These are phyloP conservation scores for Deroptyus accipitrinus DNA, from an alignment of 2,113 vertebrate species.

Conservation along the genomic window DNA sequence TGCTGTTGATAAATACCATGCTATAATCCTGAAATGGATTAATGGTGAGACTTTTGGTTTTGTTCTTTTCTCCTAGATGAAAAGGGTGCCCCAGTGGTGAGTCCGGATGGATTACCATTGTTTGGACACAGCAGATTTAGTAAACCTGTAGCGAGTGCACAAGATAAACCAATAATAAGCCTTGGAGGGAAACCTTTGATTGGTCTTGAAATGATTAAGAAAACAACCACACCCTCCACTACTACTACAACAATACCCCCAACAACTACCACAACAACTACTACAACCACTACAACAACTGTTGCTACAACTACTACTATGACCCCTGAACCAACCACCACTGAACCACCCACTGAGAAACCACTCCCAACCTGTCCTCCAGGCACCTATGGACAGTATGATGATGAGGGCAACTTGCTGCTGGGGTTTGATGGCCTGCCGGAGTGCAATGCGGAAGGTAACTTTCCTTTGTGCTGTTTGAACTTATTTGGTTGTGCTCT, in stretches of 20 bases:
- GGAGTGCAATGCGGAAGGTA: conserved; percentile 91
- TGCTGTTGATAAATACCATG: background rate
- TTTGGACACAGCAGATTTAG: conserved; percentile 92
- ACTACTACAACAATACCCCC: conserved; percentile 63
- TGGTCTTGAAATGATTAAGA: conserved; percentile 85
- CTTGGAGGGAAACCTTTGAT: conserved; percentile 92
- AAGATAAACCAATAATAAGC: conserved; percentile 88
- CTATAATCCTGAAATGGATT: background rate
- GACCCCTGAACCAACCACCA: conserved; percentile 75
- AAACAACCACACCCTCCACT: conserved; percentile 73
- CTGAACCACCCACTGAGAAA: conserved; percentile 70
- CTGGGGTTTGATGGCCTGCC: conserved; percentile 79
- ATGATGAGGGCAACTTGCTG: conserved; percentile 83
- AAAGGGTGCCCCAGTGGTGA: conserved; percentile 89
- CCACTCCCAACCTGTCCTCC: conserved; percentile 85
- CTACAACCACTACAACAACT: conserved; percentile 66
- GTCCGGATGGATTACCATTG: conserved; percentile 90
- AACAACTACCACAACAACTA: conserved; percentile 66
- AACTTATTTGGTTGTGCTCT: background rate
- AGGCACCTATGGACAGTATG: conserved; percentile 81
- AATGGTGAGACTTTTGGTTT: background rate
- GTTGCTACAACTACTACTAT: conserved; percentile 70
- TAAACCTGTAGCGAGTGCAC: conserved; percentile 89
- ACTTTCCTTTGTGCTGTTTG: background rate
- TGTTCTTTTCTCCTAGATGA: conserved; percentile 78